Evolutionary conservation across 2,797 vertebrate species (phyloP).

Genomic region (Steatocranus sp.): DNA sequence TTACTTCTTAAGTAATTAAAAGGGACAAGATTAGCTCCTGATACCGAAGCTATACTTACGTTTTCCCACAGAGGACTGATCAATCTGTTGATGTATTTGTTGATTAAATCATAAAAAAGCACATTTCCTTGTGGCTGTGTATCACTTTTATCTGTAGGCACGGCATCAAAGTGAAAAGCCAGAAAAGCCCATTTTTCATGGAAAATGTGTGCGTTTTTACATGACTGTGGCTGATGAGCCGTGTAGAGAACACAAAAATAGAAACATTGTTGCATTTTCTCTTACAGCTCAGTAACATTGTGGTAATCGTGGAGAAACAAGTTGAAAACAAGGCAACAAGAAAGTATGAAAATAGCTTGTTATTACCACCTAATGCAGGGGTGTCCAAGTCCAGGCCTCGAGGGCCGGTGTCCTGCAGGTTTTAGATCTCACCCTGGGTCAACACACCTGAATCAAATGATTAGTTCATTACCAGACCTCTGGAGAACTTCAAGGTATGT

Average conservation of each 20-base stretch:
- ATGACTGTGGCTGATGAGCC: not conserved
- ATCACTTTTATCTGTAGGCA: not conserved
- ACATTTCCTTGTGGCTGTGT: not conserved
- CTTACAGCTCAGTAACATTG: not conserved
- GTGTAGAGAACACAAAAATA: not conserved
- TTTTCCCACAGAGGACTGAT: not conserved
- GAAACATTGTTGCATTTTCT: not conserved
- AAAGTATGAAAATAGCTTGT: not conserved
- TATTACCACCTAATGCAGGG: not conserved
- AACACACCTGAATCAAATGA: not conserved
- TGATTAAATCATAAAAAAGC: not conserved
- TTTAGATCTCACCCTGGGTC: not conserved
- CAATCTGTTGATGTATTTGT: not conserved
- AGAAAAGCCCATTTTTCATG: not conserved
- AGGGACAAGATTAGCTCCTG: not conserved
- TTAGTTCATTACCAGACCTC: fast-evolving
- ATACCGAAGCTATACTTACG: fast-evolving
- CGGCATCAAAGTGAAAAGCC: not conserved
- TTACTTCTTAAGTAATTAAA: not conserved
- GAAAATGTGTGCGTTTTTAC: fast-evolving
- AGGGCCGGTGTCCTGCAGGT: fast-evolving
- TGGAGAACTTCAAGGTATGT: not conserved
- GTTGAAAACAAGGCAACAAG: not conserved
- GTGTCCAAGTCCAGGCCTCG: not conserved
- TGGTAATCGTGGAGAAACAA: not conserved